Evolutionary conservation across 2,113 vertebrate genomes (phyloP), one percentile per base, ranked within the genome.

Genomic region (Equus przewalskii): DNA sequence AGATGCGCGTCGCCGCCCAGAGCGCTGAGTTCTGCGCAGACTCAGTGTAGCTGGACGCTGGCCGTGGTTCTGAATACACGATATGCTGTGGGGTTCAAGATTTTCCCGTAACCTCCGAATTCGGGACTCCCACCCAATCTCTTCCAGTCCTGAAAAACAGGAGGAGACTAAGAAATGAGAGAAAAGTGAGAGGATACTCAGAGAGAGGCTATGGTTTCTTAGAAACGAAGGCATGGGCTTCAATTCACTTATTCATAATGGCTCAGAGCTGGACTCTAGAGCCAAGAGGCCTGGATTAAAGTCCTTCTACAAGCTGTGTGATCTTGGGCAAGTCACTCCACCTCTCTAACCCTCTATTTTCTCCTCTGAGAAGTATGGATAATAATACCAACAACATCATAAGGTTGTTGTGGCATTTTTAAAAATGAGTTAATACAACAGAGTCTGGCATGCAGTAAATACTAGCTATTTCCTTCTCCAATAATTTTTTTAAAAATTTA

Each of bases 21-120:
- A 3, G 10, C 2, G 2, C 4, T 0, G 30, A 1, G 16, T 33
- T 78, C 10, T 0, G 7, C 14, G 0, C 69, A 65, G 73, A 81
- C 49, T 67, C 81, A 15, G 19, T 22, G 22, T 14, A 36, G 24
- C 4, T 41, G 54, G 65, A 12, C 0, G 12, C 87, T 96, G 93
- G 58, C 84, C 91, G 19, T 51, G 79, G 95, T 96, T 0, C 84
- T 93, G 85, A 97, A 94, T 9, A 14, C 51, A 15, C 51, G 51
- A 54, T 21, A 6, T 5, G 54, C 19, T 64, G 5, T 2, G 7
- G 19, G 36, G 14, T 15, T 91, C 3, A 0, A 21, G 30, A n/a
- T 91, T 92, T 81, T 58, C 62, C 41, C 28, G 12, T 41, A 79
- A 72, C 1, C 51, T 28, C 93, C 24, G 36, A 73, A 64, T 96